Evolutionary conservation across 1,140 invertebrate genomes (phyloP), one percentile per base, ranked within the genome.

Genomic region (Aphis craccivora): DNA sequence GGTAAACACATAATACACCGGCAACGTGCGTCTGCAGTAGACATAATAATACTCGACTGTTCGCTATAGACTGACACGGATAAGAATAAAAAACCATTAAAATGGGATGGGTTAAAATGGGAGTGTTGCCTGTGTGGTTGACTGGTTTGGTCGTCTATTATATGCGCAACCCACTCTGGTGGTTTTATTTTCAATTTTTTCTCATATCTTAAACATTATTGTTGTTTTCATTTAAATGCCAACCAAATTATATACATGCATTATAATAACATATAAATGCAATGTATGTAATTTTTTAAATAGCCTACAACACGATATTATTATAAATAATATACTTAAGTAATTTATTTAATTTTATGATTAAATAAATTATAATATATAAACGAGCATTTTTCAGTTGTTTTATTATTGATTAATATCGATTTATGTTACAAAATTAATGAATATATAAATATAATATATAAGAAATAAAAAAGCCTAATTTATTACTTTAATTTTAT

Each of bases 81-180:
- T 35, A 89, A 55, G 88, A 89, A 89, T 89, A 89, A 60, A 43
- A 67, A 90, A 40, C 35, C 55, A 90, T 67, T 90, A 35, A 90
- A 90, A 90, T 67, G 89, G 89, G 89, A 90, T 67, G 53, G 89
- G 89, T 90, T 90, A 43, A 43, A 43, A 60, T 90, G 89, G 89
- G 89, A 90, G 89, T 90, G 89, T 60, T 90, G 55, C 53, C 89
- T 30, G 89, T 40, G 53, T 25, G 89, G 55, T 67, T 90, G 89
- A 67, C 55, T 90, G 53, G 89, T 90, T 67, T 37, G 89, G 89
- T 25, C 89, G 89, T 90, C 89, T 67, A 37, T 43, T 55, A 40
- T 67, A 90, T n/a, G 55, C 89, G 43, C 89, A 90, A 90, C 89
- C 25, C 89, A 43, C 89, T 90, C 89, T 90, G 55, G 89, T 60